These are phyloP conservation scores for Pterostichus niger DNA, from an alignment of 2,888 invertebrate species.

Conservation along the genomic window DNA sequence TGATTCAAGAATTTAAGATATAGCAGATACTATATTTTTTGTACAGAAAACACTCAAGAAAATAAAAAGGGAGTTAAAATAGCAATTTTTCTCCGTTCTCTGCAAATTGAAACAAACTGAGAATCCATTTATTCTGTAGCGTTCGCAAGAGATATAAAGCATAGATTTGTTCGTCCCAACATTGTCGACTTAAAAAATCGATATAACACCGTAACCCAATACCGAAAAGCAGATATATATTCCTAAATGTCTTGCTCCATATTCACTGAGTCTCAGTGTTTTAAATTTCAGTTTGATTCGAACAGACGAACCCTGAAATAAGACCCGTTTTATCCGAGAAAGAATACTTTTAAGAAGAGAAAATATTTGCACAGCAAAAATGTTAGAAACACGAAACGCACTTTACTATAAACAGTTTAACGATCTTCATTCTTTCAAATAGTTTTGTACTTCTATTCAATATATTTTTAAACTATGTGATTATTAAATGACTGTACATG, in stretches of 20 bases:
- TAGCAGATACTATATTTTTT: conserved; percentile 3
- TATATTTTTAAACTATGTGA: too few species aligned
- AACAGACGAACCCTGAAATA: conserved; percentile 47
- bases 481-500: too few species aligned
- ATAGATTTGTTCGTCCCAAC: conserved; percentile 25
- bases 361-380: background rate
- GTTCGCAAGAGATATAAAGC: conserved; percentile 20
- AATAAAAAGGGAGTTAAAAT: conserved; percentile 37
- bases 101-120: conserved; percentile 51
- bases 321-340: background rate
- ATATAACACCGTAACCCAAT: conserved; percentile 36
- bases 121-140: conserved; percentile 38
- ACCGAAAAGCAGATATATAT: conserved; percentile 24
- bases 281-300: conserved; percentile 33
- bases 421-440: too few species aligned
- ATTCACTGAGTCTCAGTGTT: conserved; percentile 1
- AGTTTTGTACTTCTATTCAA: too few species aligned
- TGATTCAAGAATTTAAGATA: conserved; percentile 26
- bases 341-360: conserved; percentile 9
- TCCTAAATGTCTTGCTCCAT: conserved; percentile 44
- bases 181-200: conserved; percentile 45
- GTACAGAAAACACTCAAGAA: conserved; percentile 1
- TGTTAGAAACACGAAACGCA: background rate
- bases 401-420: background rate
- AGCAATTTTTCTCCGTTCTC: conserved; percentile 17